A percentile compares a stretch with the other conserved stretches of the same genome.
Evolutionary conservation across 2,888 invertebrate species (phyloP).

Genomic region (Agonopterix arenella): DNA sequence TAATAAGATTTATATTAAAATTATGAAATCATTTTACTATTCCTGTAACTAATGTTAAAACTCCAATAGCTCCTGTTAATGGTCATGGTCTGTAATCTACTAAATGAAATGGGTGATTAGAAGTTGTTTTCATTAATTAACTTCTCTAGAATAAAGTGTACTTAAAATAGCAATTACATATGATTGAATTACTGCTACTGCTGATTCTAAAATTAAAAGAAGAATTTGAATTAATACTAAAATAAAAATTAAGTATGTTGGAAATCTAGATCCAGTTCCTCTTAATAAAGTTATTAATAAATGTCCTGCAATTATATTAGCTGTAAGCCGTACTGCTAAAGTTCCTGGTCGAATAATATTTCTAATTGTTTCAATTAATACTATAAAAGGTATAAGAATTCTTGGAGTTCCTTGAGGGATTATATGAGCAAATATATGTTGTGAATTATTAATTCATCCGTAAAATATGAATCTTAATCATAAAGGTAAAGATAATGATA

Average conservation of each 20-base stretch:
- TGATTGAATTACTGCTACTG: conserved; percentile 80
- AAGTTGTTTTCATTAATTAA: conserved; percentile 73
- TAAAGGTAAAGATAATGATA: conserved; percentile 77
- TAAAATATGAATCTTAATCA: conserved; percentile 81
- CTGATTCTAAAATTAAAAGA: conserved; percentile 74
- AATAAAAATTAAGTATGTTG: conserved; percentile 37
- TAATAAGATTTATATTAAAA: conserved; percentile 68
- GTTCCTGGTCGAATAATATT: conserved; percentile 84
- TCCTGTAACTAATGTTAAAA: conserved; percentile 74
- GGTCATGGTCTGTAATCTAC: conserved; percentile 82
- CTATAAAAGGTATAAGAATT: conserved; percentile 83
- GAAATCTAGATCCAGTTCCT: conserved; percentile 34
- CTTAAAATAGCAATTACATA: conserved; percentile 81
- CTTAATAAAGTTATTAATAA: conserved; percentile 79
- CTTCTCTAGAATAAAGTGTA: conserved; percentile 82
- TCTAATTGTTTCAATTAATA: conserved; percentile 85
- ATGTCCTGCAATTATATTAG: conserved; percentile 88
- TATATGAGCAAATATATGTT: conserved; percentile 81
- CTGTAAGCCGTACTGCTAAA: conserved; percentile 82
- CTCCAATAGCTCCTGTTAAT: conserved; percentile 75
- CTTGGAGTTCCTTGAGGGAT: conserved; percentile 81
- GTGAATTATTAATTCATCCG: conserved; percentile 79
- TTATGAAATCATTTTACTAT: conserved; percentile 80
- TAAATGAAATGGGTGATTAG: conserved; percentile 81
- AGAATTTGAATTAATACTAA: conserved; percentile 66